phyloP scores from a whole-genome alignment of 2,797 vertebrate genomes.

The Rhinichthys osculus region DNA sequence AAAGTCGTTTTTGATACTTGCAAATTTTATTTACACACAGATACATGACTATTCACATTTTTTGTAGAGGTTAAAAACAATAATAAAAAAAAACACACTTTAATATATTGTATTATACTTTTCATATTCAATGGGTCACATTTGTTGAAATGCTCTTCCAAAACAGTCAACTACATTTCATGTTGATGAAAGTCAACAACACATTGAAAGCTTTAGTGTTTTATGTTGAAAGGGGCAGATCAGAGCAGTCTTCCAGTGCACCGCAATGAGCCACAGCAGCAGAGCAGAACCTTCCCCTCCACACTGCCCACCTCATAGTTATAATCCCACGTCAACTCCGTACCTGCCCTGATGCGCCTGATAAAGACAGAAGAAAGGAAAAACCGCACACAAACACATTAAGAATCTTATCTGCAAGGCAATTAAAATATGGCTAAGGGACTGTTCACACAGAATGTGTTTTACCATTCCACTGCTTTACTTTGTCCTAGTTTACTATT shows the following conservation, averaged over 20 bases:
- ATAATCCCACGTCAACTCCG: slow-evolving; percentile 89
- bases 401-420: not conserved
- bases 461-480: not conserved
- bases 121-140: not conserved
- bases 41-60: not conserved
- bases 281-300: slow-evolving; percentile 84
- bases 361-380: not conserved
- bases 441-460: not conserved
- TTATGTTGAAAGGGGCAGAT: slow-evolving; percentile 16
- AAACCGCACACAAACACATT: not conserved
- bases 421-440: not conserved
- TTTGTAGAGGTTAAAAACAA: not conserved
- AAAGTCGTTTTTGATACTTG: not conserved
- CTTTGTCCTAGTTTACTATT: too few species aligned
- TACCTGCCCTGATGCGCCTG: slow-evolving; percentile 85
- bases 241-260: slow-evolving; percentile 83
- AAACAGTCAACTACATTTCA: not conserved
- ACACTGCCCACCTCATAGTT: slow-evolving; percentile 88
- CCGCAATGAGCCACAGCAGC: slow-evolving; percentile 84
- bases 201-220: not conserved
- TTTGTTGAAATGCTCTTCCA: not conserved
- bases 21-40: slow-evolving; percentile 28
- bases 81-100: slow-evolving; percentile 21
- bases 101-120: not conserved
- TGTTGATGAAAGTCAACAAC: not conserved